Evolutionary conservation across 2,797 vertebrate genomes (phyloP), one percentile per base, ranked within the genome.

Genomic region (Florisuga fusca): DNA sequence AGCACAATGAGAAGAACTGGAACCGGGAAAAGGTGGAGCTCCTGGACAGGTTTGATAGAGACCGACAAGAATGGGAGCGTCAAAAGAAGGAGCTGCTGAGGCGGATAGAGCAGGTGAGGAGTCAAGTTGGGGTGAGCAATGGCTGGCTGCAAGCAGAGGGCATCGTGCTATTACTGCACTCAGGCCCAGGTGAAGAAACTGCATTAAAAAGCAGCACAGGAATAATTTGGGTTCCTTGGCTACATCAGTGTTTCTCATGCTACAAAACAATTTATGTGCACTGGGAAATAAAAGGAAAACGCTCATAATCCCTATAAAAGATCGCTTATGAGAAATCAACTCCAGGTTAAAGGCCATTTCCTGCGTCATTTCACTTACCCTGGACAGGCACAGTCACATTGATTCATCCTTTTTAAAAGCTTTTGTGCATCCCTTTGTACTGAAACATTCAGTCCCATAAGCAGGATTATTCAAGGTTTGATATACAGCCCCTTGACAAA

Each of bases 1-100:
- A 99, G 95, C 99, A 99, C 71, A 98, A 97, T 1, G 99, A 99
- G 97, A 99, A 98, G 95, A 98, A 98, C 94, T 99, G 99, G 99
- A 98, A 97, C 81, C 97, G 98, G 3, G 99, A 99, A 95, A 98
- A 98, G 87, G 93, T 96, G 20, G 99, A 99, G 61, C 98, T 99
- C 25, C 97, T 99, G 48, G 99, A 99, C 77, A 98, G 96, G 66
- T 98, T 99, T 4, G 98, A 99, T 61, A 97, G 95, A 45, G 99
- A 99, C 76, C 97, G 98, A 8, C 98, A 98, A 94, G 99, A 99
- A 46, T 99, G 99, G 99, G 99, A 99, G 41, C 94, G 90, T 78
- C 98, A 98, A 64, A 98, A 98, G 96, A 98, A 98, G 90, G 99
- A 99, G 87, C 97, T 99, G 50, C 98, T 98, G 45, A 97, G 97